phyloP scores from a whole-genome alignment of 1,140 invertebrate genomes.

The Danaus melanippus region DNA sequence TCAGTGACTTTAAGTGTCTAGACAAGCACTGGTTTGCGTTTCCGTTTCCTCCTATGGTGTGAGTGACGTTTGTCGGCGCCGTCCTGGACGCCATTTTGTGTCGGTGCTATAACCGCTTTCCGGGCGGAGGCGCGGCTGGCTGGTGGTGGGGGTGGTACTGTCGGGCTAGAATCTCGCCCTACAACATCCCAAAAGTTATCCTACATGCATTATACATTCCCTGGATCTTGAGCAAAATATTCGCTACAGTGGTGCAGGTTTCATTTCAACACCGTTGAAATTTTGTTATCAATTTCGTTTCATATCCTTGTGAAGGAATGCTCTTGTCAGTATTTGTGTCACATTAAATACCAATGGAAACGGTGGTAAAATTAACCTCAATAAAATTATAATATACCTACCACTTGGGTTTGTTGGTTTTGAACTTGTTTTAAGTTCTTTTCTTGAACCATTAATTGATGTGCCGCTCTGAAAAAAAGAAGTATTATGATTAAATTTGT shows the following conservation, averaged over 20 bases:
- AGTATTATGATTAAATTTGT: not conserved
- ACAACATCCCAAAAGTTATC: constrained; percentile 50
- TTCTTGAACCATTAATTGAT: constrained; percentile 66
- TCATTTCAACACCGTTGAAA: constrained; percentile 11
- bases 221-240: constrained; percentile 7
- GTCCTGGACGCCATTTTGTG: constrained; percentile 13
- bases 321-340: not conserved
- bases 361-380: constrained; percentile 17
- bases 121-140: constrained; percentile 41
- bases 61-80: constrained; percentile 22
- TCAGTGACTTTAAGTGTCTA: constrained; percentile 25
- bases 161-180: constrained; percentile 60
- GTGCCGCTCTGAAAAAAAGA: constrained; percentile 61
- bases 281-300: not conserved
- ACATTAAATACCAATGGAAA: constrained; percentile 1
- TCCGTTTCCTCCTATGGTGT: constrained; percentile 38
- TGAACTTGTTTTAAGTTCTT: constrained; percentile 65
- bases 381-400: constrained; percentile 38
- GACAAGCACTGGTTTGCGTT: constrained; percentile 54
- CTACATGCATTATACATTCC: constrained; percentile 43
- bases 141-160: constrained; percentile 62
- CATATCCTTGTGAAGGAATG: not conserved
- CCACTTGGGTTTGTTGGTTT: constrained; percentile 59
- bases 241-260: constrained; percentile 4
- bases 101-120: constrained; percentile 62